phyloP scores from a whole-genome alignment of 2,888 invertebrate genomes.

The Mythimna loreyi region DNA sequence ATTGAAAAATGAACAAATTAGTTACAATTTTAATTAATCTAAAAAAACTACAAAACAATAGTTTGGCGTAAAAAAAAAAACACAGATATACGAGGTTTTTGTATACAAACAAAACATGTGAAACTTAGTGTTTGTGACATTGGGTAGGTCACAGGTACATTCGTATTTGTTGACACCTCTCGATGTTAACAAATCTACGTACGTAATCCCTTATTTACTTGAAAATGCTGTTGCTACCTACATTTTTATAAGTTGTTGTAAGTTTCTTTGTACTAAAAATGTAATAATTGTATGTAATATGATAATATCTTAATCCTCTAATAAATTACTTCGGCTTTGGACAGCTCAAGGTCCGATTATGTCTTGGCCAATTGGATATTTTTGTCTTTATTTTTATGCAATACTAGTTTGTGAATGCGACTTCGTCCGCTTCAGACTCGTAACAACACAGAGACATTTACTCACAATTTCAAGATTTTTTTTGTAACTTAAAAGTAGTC shows the following conservation, averaged over 20 bases:
- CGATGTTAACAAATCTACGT: too few species aligned
- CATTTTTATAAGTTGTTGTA: background rate
- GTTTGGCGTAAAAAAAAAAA: background rate
- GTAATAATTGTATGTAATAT: background rate
- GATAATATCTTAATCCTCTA: background rate
- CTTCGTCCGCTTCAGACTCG: too few species aligned
- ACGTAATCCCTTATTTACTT: background rate
- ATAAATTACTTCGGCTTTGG: background rate
- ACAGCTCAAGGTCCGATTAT: constrained; percentile 1
- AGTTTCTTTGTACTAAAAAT: background rate
- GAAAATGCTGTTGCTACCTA: background rate
- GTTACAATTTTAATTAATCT: background rate
- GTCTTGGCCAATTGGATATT: background rate
- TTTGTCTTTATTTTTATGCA: too few species aligned
- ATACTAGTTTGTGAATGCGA: too few species aligned
- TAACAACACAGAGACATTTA: too few species aligned
- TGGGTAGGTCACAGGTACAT: background rate
- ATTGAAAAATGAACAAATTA: background rate
- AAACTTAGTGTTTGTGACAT: background rate
- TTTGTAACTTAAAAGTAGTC: too few species aligned
- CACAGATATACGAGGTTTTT: constrained; percentile 5
- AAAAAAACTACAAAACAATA: background rate
- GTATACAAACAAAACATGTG: background rate
- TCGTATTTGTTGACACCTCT: background rate
- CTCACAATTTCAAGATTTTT: too few species aligned